These are phyloP conservation scores for Macroramphosus scolopax DNA, from an alignment of 2,797 vertebrate genomes.

Conservation along the genomic window DNA sequence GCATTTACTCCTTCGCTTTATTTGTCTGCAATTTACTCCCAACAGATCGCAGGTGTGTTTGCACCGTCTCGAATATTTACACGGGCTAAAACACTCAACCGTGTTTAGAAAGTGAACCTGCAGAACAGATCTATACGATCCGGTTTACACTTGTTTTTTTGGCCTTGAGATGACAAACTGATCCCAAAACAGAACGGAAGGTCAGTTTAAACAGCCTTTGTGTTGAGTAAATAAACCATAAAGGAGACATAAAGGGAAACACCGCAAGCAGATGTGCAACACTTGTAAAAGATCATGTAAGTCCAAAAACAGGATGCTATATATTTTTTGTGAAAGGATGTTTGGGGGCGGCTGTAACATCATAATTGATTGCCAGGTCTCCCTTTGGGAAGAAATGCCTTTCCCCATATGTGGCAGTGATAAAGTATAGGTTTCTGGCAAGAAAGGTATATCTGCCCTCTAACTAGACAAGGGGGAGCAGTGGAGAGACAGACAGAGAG, in stretches of 20 bases:
- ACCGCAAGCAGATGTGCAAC: conserved; percentile 26
- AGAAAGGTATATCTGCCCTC: conserved; percentile 61
- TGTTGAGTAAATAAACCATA: conserved; percentile 2
- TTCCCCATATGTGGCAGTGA: conserved; percentile 59
- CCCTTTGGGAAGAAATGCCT: conserved; percentile 63
- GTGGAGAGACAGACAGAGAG: conserved; percentile 8
- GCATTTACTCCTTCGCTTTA: conserved; percentile 63
- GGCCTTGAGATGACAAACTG: conserved; percentile 16
- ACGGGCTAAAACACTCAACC: neutral
- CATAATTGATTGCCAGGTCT: conserved; percentile 63
- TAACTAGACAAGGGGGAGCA: conserved; percentile 68
- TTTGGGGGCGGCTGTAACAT: conserved; percentile 54
- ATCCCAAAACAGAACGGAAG: conserved; percentile 14
- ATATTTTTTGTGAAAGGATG: conserved; percentile 61
- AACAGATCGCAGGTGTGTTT: conserved; percentile 69
- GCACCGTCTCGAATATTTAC: conserved; percentile 26
- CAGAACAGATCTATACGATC: too few relatives aligned
- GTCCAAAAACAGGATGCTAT: conserved; percentile 64
- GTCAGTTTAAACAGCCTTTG: conserved; percentile 30
- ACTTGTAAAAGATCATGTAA: conserved; percentile 49
- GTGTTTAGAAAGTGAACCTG: conserved; percentile 3
- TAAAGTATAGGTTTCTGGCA: conserved; percentile 59
- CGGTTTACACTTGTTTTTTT: conserved; percentile 12
- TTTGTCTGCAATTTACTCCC: conserved; percentile 63
- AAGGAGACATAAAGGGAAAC: conserved; percentile 31